Evolutionary conservation across 2,888 invertebrate species (phyloP).

Genomic region (Xanthia icteritia): DNA sequence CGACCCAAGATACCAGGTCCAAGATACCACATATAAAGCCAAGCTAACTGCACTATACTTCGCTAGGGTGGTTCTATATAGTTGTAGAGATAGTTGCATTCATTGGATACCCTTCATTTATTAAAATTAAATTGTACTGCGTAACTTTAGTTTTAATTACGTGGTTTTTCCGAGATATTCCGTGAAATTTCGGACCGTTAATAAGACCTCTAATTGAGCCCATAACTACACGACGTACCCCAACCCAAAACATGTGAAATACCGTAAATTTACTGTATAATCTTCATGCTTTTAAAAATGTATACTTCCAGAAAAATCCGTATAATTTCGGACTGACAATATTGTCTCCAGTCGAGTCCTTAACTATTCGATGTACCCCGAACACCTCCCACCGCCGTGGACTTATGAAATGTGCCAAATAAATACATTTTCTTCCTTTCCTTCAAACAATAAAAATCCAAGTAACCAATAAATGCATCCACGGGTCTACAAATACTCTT

Average conservation of each 20-base stretch:
- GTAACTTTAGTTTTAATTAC: neutral
- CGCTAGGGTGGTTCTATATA: neutral
- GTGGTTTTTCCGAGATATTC: neutral
- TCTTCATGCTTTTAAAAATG: neutral
- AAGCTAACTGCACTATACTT: neutral
- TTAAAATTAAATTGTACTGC: neutral
- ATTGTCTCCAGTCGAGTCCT: too few relatives aligned
- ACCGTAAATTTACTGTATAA: neutral
- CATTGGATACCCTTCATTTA: neutral
- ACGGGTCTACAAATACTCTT: neutral
- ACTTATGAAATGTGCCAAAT: neutral
- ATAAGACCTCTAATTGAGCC: neutral
- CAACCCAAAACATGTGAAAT: neutral
- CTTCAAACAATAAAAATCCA: neutral
- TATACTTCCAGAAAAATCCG: too few relatives aligned
- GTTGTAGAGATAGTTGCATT: neutral
- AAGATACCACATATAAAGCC: conserved; percentile 16
- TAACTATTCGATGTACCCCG: neutral
- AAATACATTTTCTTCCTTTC: neutral
- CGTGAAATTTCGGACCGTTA: neutral
- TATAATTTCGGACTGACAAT: neutral
- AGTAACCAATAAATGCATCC: neutral
- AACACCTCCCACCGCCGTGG: neutral
- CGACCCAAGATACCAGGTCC: neutral
- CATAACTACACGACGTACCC: neutral